Conservation (phyloP, 2,888 invertebrate species). For the Rhagonycha lutea region DNA sequence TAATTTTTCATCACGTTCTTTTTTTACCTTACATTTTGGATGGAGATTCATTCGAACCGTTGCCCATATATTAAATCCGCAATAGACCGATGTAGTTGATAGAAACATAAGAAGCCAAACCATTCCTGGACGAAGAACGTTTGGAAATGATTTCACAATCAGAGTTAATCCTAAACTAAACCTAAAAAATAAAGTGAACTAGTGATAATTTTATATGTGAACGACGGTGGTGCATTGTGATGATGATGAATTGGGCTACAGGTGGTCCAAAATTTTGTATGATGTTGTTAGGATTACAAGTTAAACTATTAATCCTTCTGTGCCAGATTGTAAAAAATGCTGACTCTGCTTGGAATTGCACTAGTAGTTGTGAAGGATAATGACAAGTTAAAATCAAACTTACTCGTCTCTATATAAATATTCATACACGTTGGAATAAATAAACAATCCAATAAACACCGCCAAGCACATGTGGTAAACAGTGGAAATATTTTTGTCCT, state of each 20-base stretch:
- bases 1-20: background rate
- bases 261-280: too few species aligned
- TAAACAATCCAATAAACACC: slow-evolving; percentile 71
- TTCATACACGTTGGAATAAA: slow-evolving; percentile 75
- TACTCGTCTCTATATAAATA: slow-evolving; percentile 76
- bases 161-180: slow-evolving; percentile 62
- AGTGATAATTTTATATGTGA: slow-evolving; percentile 12
- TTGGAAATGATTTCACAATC: slow-evolving; percentile 63
- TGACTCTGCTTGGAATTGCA: too few species aligned
- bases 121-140: slow-evolving; percentile 60
- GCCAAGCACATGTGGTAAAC: slow-evolving; percentile 85
- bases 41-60: slow-evolving; percentile 40
- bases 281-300: too few species aligned
- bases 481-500: slow-evolving; percentile 77
- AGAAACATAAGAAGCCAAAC: slow-evolving; percentile 61
- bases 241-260: too few species aligned
- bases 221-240: background rate
- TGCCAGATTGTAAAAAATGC: too few species aligned
- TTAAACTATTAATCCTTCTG: background rate
- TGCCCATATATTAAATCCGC: slow-evolving; percentile 59
- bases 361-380: too few species aligned
- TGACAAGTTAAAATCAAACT: too few species aligned
- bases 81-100: slow-evolving; percentile 54
- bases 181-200: slow-evolving; percentile 47
- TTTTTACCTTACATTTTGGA: slow-evolving; percentile 49